These are phyloP conservation scores for Ctenosaura bakeri DNA, from an alignment of 2,797 vertebrate genomes.

Conservation along the genomic window DNA sequence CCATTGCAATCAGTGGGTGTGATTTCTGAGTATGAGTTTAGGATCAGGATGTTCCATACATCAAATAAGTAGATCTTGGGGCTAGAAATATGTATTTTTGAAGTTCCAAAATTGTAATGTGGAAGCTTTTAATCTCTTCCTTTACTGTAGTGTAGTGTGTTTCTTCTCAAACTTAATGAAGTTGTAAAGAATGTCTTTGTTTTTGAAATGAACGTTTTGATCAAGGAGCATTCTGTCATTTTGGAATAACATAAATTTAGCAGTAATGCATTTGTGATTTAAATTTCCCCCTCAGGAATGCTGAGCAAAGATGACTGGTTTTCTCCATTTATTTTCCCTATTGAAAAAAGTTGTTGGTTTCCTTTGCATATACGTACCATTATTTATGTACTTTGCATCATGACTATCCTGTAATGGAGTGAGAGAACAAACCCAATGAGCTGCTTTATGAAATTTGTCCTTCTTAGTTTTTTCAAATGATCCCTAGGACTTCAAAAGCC, in stretches of 20 bases:
- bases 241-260: slow-evolving; percentile 31
- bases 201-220: slow-evolving; percentile 6
- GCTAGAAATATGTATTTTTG: slow-evolving; percentile 49
- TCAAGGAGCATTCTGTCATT: background rate
- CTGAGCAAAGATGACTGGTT: background rate
- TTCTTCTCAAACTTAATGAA: slow-evolving; percentile 50
- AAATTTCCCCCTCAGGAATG: slow-evolving; percentile 24
- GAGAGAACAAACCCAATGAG: slow-evolving; percentile 51
- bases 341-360: background rate
- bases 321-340: background rate
- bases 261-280: slow-evolving; percentile 36
- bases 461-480: slow-evolving; percentile 44
- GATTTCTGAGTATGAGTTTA: background rate
- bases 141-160: slow-evolving; percentile 49
- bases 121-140: slow-evolving; percentile 63
- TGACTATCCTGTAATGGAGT: slow-evolving; percentile 43
- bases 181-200: slow-evolving; percentile 49
- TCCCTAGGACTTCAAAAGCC: slow-evolving; percentile 35
- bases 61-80: slow-evolving; percentile 21
- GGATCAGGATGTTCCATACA: slow-evolving; percentile 42
- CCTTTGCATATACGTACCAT: slow-evolving; percentile 13
- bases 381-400: slow-evolving; percentile 42
- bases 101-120: background rate
- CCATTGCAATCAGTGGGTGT: background rate
- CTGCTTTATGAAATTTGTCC: slow-evolving; percentile 62